Percentiles rank a stretch among this genome's conserved stretches.
Evolutionary conservation across 2,888 invertebrate genomes (phyloP).

Genomic region (Eupithecia insigniata): DNA sequence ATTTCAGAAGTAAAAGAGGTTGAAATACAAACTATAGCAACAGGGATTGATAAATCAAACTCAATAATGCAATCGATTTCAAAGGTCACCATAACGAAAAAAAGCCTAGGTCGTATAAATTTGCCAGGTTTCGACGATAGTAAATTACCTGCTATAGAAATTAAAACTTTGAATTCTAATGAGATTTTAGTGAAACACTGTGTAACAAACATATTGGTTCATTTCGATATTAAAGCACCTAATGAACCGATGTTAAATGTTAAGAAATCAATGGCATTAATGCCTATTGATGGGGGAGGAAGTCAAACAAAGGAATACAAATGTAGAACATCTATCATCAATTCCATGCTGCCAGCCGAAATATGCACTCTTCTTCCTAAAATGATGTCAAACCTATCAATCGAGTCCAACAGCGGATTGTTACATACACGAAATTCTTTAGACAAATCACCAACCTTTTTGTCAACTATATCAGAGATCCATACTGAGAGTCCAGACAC

Average conservation of each 20-base stretch:
- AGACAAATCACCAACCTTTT: slow-evolving; percentile 46
- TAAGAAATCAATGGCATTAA: slow-evolving; percentile 51
- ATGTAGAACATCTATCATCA: slow-evolving; percentile 66
- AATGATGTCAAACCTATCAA: slow-evolving; percentile 57
- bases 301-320: slow-evolving; percentile 64
- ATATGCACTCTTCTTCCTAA: slow-evolving; percentile 71
- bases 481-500: slow-evolving; percentile 38
- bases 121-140: slow-evolving; percentile 64
- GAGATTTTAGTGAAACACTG: slow-evolving; percentile 70
- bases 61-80: slow-evolving; percentile 34
- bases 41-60: slow-evolving; percentile 16
- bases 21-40: slow-evolving; percentile 54
- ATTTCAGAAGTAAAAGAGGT: slow-evolving; percentile 52
- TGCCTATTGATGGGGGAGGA: slow-evolving; percentile 54
- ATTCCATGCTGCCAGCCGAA: slow-evolving; percentile 72
- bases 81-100: slow-evolving; percentile 38
- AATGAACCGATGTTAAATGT: slow-evolving; percentile 41
- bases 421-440: slow-evolving; percentile 35
- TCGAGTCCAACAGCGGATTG: slow-evolving; percentile 45
- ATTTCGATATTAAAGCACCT: slow-evolving; percentile 68
- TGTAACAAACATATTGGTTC: slow-evolving; percentile 64
- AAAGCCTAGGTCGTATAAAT: slow-evolving; percentile 33
- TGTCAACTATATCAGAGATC: slow-evolving; percentile 57
- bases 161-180: slow-evolving; percentile 60
- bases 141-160: slow-evolving; percentile 57